Evolutionary conservation across 2,113 vertebrate genomes (phyloP).

Genomic region (Puffinus mauretanicus): DNA sequence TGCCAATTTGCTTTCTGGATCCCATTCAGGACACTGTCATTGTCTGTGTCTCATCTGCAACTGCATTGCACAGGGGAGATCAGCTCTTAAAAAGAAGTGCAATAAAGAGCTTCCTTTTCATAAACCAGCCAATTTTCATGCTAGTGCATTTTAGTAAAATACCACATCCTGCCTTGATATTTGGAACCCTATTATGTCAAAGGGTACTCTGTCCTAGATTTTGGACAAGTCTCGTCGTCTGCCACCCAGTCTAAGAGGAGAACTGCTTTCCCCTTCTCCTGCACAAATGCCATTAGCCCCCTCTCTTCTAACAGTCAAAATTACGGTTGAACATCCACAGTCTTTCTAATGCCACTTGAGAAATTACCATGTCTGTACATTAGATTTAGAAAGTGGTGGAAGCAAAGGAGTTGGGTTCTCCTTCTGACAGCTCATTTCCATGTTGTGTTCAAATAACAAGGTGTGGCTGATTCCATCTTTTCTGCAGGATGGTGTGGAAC

Average conservation of each 20-base stretch:
- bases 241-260: background rate
- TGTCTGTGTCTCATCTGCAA: background rate
- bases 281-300: background rate
- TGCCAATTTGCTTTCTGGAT: background rate
- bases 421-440: background rate
- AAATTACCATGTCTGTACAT: background rate
- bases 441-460: background rate
- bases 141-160: background rate
- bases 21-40: background rate
- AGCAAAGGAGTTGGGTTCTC: background rate
- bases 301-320: background rate
- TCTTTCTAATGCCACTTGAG: background rate
- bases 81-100: background rate
- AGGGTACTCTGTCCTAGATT: background rate
- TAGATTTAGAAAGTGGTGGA: background rate
- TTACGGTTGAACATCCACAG: background rate
- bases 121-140: background rate
- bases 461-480: background rate
- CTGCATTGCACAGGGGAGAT: background rate
- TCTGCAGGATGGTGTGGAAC: background rate
- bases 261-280: background rate
- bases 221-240: background rate
- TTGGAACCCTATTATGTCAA: background rate
- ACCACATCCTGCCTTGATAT: background rate
- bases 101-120: background rate